Evolutionary conservation across 1,140 invertebrate genomes (phyloP), one percentile per base, ranked within the genome.

Genomic region (Drosophila repletoides): DNA sequence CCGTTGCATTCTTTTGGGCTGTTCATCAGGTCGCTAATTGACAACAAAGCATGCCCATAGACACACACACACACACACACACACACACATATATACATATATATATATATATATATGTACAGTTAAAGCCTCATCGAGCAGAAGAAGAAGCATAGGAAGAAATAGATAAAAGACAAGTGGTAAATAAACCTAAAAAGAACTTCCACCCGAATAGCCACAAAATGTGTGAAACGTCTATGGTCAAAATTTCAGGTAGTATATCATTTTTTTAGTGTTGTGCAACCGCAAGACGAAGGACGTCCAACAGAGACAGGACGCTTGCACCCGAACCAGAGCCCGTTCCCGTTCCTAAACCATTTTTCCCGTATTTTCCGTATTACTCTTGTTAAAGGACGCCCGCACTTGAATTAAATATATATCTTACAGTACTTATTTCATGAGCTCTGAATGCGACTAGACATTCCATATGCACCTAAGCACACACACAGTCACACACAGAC

Each of bases 401-500:
- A 84, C 70, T 84, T 67, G 74, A 83, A 84, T 83, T 83, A 84
- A 83, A 83, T 53, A 83, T 83, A 83, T 53, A 83, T 83, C 69
- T 67, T 66, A 65, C 53, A 68, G 65, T 84, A 61, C 56, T 43
- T 61, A 83, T 60, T 71, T 71, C 51, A 15, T 49, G 55, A 40
- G 59, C 66, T n/a, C n/a, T 45, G 48, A 52, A 58, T 60, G 65
- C 31, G 33, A 49, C 36, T 19, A 41, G 48, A 33, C 45, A 24
- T 64, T 45, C 24, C 45, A 43, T 41, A 66, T 55, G 53, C 53
- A 74, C 19, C 29, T 53, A 55, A 24, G 41, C 55, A 56, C 45
- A 48, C 3, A 29, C 10, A 34, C 33, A 19, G 22, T 3, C 33
- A 29, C 29, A 22, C 56, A 34, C 9, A 31, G 10, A 29, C 26